Evolutionary conservation across 2,797 vertebrate species (phyloP), one percentile per base, ranked within the genome.

Genomic region (Poeciliopsis gracilis): DNA sequence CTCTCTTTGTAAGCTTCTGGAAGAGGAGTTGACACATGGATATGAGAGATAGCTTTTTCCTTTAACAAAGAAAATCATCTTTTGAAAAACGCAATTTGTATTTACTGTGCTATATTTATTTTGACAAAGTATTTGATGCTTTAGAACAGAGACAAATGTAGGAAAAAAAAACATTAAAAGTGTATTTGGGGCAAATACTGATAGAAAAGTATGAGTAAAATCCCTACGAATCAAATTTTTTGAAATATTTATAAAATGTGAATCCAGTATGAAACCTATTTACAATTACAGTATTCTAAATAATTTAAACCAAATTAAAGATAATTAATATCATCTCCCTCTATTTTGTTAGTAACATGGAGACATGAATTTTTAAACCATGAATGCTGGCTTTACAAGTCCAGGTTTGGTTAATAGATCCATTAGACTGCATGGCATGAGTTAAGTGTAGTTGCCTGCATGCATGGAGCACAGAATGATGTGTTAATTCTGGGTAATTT

Each of bases 341-440:
- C 33, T 67, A 9, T 43, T 77, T 57, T 82, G 33, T 71, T 77
- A 66, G 74, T 30, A 76, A 78, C 74, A 25, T 66, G 75, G 2
- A 79, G 88, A 84, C 67, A 84, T 79, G 51, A 77, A 79, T 73
- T 80, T 61, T 72, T n/a, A 45, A 78, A 84, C 70, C 88, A 82
- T 79, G 88, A 90, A 86, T 91, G 85, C 87, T 84, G 90, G 91
- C 88, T 86, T 82, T 82, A 87, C 82, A 80, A 63, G 78, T 75
- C 91, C 92, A 90, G 91, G 93, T 94, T 95, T 95, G 89, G 92
- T 93, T 95, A 95, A 95, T 94, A 94, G 94, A 91, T 93, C 94
- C 93, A 95, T 95, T 95, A 95, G 91, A 91, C 90, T 86, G 90
- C 88, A 80, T 91, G 91, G 91, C 51, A 75, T 87, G 87, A 93